phyloP scores from a whole-genome alignment of 2,888 invertebrate genomes.

The Drosophila paramelanica region DNA sequence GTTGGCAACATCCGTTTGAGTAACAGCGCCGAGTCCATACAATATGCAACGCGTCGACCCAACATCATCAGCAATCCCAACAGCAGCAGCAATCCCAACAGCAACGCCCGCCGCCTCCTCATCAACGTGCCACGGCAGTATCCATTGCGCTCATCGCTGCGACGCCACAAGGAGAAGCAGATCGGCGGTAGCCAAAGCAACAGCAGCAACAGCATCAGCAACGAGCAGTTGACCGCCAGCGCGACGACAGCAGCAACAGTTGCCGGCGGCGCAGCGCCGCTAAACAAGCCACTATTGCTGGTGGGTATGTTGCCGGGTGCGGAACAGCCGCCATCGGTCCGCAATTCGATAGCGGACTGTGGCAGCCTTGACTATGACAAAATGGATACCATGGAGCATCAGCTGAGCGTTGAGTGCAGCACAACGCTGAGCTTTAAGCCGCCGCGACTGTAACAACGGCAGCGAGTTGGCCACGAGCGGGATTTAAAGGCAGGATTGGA shows the following conservation, averaged over 20 bases:
- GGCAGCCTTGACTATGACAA: constrained; percentile 55
- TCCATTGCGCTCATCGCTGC: constrained; percentile 86
- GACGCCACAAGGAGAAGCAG: constrained; percentile 87
- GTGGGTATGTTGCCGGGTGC: constrained; percentile 71
- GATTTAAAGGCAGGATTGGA: constrained; percentile 2
- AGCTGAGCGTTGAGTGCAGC: constrained; percentile 64
- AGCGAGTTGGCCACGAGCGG: constrained; percentile 17
- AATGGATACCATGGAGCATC: constrained; percentile 70
- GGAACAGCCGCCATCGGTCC: constrained; percentile 74
- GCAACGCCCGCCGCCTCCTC: constrained; percentile 86
- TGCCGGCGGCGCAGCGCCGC: constrained; percentile 26
- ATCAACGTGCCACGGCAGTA: constrained; percentile 85
- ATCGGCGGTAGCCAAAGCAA: constrained; percentile 76
- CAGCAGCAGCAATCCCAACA: constrained; percentile 38
- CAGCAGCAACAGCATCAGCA: constrained; percentile 66
- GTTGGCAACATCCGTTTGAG: constrained; percentile 88
- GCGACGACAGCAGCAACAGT: constrained; percentile 28
- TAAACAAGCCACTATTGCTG: constrained; percentile 68
- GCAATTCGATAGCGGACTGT: constrained; percentile 81
- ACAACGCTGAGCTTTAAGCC: constrained; percentile 71
- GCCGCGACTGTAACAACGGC: constrained; percentile 71
- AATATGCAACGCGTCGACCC: constrained; percentile 87
- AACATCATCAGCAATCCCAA: constrained; percentile 54
- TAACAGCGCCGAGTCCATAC: constrained; percentile 88
- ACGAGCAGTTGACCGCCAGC: constrained; percentile 57